phyloP scores from a whole-genome alignment of 2,888 invertebrate genomes.

The Drosophila koepferae region DNA sequence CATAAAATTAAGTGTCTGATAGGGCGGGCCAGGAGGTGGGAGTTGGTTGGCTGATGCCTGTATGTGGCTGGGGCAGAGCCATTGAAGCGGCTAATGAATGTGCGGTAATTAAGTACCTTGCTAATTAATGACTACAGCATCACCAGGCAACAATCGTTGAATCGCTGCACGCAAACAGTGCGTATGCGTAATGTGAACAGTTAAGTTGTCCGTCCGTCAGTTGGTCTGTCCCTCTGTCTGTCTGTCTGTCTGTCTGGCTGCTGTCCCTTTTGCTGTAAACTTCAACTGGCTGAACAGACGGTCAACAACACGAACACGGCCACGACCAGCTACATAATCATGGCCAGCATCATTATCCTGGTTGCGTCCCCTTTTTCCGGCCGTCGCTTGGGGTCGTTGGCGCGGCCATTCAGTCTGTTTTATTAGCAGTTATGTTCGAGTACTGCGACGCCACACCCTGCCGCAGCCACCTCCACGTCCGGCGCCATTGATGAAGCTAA shows the following conservation, averaged over 20 bases:
- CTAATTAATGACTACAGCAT: conserved; percentile 84
- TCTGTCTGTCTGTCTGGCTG: conserved; percentile 4
- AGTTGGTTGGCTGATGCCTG: background rate
- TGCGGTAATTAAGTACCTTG: conserved; percentile 85
- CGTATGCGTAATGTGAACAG: conserved; percentile 68
- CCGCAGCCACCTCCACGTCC: conserved; percentile 31
- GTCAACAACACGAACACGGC: conserved; percentile 25
- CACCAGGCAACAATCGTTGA: conserved; percentile 65
- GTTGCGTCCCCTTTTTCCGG: conserved; percentile 5
- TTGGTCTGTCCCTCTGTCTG: conserved; percentile 1
- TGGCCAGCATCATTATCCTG: conserved; percentile 69
- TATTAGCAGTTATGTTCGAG: conserved; percentile 80
- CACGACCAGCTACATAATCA: conserved; percentile 52
- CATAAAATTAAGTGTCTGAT: conserved; percentile 62
- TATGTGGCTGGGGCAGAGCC: conserved; percentile 41
- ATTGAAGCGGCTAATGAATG: conserved; percentile 83
- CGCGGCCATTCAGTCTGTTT: conserved; percentile 75
- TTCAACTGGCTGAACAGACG: conserved; percentile 59
- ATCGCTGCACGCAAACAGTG: conserved; percentile 59
- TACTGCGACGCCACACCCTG: conserved; percentile 42
- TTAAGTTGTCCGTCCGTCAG: background rate
- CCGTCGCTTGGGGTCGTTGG: conserved; percentile 62
- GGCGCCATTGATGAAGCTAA: conserved; percentile 83
- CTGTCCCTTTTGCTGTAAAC: conserved; percentile 57
- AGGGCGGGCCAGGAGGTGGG: background rate